Percentiles rank a stretch among this genome's conserved stretches.
These are phyloP conservation scores for Ptyas mucosa DNA, from an alignment of 2,113 vertebrate species.

Conservation along the genomic window DNA sequence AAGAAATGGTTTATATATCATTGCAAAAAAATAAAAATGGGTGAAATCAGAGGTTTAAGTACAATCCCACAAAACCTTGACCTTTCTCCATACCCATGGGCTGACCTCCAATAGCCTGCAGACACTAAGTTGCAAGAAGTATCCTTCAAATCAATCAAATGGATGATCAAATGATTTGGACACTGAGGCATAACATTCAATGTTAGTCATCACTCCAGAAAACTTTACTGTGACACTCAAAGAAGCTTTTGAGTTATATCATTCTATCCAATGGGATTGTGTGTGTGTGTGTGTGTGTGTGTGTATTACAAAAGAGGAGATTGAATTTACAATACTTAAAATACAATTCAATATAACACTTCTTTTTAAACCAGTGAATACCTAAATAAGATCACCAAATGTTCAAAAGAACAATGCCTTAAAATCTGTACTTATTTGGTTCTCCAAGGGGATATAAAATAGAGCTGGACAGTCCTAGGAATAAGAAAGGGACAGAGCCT, in stretches of 20 bases:
- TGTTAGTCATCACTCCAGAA: not conserved
- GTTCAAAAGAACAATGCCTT: too few relatives aligned
- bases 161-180: not conserved
- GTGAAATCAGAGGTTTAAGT: not conserved
- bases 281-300: too few relatives aligned
- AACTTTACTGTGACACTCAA: not conserved
- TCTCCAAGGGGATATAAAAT: constrained; percentile 34
- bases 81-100: not conserved
- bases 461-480: constrained; percentile 24
- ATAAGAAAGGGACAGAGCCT: not conserved
- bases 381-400: not conserved
- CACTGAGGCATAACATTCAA: not conserved
- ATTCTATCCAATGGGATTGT: not conserved
- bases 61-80: not conserved
- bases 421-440: not conserved
- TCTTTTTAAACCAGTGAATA: too few relatives aligned
- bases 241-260: not conserved
- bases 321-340: not conserved
- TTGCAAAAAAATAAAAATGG: not conserved
- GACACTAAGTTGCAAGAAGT: not conserved
- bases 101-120: not conserved
- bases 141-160: not conserved
- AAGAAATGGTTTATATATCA: not conserved
- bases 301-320: too few relatives aligned
- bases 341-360: not conserved